Percentiles rank a stretch among this genome's conserved stretches.
Conservation (phyloP, 2,113 vertebrate genomes). For the Corvus cornix region DNA sequence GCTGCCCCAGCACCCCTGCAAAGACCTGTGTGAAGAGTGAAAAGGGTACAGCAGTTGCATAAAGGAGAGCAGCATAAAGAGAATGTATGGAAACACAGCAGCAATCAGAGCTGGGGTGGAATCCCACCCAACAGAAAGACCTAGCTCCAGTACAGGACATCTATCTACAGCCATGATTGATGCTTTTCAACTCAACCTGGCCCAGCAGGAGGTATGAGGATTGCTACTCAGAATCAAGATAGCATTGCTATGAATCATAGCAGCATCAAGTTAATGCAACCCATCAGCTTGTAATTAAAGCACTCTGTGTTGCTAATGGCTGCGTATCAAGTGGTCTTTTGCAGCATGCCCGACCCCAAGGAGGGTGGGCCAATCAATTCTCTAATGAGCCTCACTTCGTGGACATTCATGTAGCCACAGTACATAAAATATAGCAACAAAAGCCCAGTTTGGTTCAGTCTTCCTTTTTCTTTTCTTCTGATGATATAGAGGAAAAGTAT, state of each 20-base stretch:
- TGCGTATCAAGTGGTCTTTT: background rate
- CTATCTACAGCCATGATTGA: background rate
- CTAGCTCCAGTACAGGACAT: background rate
- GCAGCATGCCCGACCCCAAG: background rate
- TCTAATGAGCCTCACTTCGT: background rate
- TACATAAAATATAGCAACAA: background rate
- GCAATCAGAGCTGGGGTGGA: background rate
- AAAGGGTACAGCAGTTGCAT: rapidly evolving
- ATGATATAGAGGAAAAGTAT: background rate
- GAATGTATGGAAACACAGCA: rapidly evolving
- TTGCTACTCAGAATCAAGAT: background rate
- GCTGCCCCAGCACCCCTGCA: background rate
- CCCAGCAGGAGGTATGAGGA: background rate
- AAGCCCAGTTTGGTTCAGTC: background rate
- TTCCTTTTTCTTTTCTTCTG: background rate
- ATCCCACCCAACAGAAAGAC: background rate
- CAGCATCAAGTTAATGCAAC: background rate
- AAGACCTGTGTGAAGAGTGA: rapidly evolving
- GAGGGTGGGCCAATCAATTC: background rate
- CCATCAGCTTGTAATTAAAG: background rate
- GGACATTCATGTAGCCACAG: background rate
- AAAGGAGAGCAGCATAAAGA: background rate
- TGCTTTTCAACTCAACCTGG: background rate
- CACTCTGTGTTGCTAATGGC: background rate
- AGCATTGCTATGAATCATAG: background rate